Conservation (phyloP, 2,888 invertebrate species). For the Ariolimax columbianus region DNA sequence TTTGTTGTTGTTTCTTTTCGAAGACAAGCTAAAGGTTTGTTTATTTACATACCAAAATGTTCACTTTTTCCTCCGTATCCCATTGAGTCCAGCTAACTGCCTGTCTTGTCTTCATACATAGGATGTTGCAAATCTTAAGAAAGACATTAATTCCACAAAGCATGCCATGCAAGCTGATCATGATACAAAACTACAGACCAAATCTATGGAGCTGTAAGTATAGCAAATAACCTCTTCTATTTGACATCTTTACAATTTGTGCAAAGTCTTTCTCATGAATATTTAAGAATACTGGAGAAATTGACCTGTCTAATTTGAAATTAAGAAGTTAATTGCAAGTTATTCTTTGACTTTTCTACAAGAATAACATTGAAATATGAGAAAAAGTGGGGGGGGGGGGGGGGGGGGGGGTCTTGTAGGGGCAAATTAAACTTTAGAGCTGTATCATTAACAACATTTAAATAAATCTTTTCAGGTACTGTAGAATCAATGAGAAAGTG, state of each 20-base stretch:
- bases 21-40: neutral
- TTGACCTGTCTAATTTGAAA: too few relatives aligned
- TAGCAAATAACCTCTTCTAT: neutral
- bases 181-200: conserved; percentile 74
- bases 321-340: too few relatives aligned
- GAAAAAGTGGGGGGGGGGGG: too few relatives aligned
- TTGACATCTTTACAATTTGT: neutral
- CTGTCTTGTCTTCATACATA: conserved; percentile 48
- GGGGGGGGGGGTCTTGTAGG: too few relatives aligned
- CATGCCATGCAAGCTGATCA: conserved; percentile 76
- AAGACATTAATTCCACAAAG: conserved; percentile 75
- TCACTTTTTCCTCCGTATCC: neutral
- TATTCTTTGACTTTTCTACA: too few relatives aligned
- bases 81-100: neutral
- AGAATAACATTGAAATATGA: too few relatives aligned
- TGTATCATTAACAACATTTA: neutral
- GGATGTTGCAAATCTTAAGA: conserved; percentile 73
- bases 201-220: conserved; percentile 75
- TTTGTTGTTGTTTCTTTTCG: too few relatives aligned
- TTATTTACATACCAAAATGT: neutral
- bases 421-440: neutral
- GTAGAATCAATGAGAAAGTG: conserved; percentile 76
- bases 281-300: too few relatives aligned
- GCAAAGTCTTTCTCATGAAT: neutral
- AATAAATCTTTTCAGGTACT: conserved; percentile 68